Evolutionary conservation across 2,888 invertebrate genomes (phyloP), one percentile per base, ranked within the genome.

Genomic region (Fragum fragum): DNA sequence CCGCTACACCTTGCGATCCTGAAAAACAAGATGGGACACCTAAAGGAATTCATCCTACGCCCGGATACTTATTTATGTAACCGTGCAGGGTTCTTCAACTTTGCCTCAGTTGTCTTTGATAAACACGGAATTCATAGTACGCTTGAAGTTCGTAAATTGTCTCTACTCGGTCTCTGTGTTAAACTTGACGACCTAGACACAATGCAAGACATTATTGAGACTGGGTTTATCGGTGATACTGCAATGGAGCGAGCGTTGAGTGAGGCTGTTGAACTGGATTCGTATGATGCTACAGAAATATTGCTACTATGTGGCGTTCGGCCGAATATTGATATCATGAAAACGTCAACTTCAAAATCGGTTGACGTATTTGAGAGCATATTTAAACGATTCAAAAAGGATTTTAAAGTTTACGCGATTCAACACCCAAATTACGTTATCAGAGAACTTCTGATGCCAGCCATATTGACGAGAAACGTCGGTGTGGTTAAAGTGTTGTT

Each of bases 1-100:
- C 81, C 85, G 0, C 74, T 85, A 9, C 85, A 85, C 55, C 42
- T 85, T 9, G 85, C 81, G 23, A 85, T 85, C n/a, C 36, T 81
- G 16, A 85, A 85, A 52, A 55, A 85, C 52, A 79, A 72, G 53
- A 85, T 85, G 85, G 66, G 74, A 26, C 81, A 81, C 69, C n/a
- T 85, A 32, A 81, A 76, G 29, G 47, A 85, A 53, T 72, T 85
- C 1, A 81, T 85, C 18, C 85, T 85, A n/a, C 66, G 81, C 1
- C 81, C 79, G 14, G 85, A 85, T 26, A 79, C 74, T 9, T 79
- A 81, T 47, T 75, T 85, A 0, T 28, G 73, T 16, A 81, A 75
- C 63, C 52, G 73, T 26, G 28, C 79, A n/a, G 85, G 85, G 23
- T 52, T 72, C 14, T 85, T 81, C 52, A 39, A 23, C 29, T 63